Conservation (phyloP, 2,113 vertebrate genomes). For the Mohoua ochrocephala region DNA sequence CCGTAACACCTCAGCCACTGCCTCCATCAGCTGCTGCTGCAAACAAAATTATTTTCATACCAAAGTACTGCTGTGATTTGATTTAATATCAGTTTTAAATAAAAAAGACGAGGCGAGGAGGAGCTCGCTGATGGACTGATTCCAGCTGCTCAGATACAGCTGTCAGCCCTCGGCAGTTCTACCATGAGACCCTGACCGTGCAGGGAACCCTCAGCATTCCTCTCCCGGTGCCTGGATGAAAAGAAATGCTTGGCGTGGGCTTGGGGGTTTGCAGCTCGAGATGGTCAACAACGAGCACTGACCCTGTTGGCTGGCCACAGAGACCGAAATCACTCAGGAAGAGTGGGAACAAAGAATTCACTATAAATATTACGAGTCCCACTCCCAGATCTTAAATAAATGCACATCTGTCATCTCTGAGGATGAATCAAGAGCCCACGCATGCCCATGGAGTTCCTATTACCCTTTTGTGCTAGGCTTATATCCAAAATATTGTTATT, state of each 20-base stretch:
- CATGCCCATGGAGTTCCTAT: conserved; percentile 29
- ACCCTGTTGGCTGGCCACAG: fast-evolving
- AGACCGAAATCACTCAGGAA: neutral
- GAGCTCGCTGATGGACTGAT: neutral
- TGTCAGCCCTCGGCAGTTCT: neutral
- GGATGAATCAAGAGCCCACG: conserved; percentile 54
- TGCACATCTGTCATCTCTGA: conserved; percentile 36
- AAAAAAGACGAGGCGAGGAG: neutral
- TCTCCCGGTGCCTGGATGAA: too few relatives aligned
- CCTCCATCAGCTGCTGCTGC: neutral
- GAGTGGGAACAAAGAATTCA: conserved; percentile 1
- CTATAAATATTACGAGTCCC: neutral
- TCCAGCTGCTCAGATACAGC: neutral
- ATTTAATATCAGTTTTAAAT: neutral
- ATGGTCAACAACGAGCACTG: neutral
- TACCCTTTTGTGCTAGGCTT: conserved; percentile 55
- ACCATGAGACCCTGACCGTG: fast-evolving
- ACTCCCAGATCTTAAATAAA: conserved; percentile 26
- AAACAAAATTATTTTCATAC: neutral
- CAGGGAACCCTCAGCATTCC: neutral
- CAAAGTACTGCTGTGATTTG: neutral
- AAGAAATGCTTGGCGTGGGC: neutral
- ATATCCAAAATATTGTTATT: conserved; percentile 56
- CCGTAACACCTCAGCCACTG: neutral
- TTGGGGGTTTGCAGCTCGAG: neutral